Conservation (phyloP, 2,113 vertebrate species). For the Thamnaconus septentrionalis region DNA sequence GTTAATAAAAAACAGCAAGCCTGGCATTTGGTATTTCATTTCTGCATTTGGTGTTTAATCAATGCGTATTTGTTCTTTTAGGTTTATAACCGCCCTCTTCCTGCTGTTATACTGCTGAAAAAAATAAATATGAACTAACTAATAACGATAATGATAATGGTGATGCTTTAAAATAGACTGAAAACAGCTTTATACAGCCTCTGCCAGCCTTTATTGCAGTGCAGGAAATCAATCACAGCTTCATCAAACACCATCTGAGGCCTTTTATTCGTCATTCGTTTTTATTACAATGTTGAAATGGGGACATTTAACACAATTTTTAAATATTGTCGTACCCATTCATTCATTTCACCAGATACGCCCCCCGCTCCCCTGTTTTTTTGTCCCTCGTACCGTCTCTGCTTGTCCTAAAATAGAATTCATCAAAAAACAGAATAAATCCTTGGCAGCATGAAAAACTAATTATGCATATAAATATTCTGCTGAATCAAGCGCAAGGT, state of each 20-base stretch:
- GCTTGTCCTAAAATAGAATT: constrained; percentile 23
- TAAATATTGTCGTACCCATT: not conserved
- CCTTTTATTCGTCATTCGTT: not conserved
- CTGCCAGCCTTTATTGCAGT: too few relatives aligned
- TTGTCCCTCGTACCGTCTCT: not conserved
- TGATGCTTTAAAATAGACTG: too few relatives aligned
- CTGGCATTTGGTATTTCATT: not conserved
- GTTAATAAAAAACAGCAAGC: not conserved
- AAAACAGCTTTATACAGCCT: too few relatives aligned
- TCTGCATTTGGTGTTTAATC: not conserved
- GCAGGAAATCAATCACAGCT: not conserved
- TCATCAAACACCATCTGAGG: constrained; percentile 11
- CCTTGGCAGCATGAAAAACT: constrained; percentile 19
- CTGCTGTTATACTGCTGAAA: too few relatives aligned
- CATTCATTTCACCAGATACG: constrained; percentile 1
- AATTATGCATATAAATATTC: constrained; percentile 42
- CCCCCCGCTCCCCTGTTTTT: not conserved
- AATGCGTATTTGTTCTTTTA: not conserved
- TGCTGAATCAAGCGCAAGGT: constrained; percentile 14
- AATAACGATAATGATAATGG: too few relatives aligned
- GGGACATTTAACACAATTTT: constrained; percentile 18
- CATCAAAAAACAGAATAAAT: constrained; percentile 24
- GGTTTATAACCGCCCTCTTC: not conserved
- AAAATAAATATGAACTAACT: too few relatives aligned
- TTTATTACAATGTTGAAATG: constrained; percentile 22